Percentiles rank a stretch among this genome's conserved stretches.
phyloP scores from a whole-genome alignment of 2,113 vertebrate species.

The Eurypyga helias region DNA sequence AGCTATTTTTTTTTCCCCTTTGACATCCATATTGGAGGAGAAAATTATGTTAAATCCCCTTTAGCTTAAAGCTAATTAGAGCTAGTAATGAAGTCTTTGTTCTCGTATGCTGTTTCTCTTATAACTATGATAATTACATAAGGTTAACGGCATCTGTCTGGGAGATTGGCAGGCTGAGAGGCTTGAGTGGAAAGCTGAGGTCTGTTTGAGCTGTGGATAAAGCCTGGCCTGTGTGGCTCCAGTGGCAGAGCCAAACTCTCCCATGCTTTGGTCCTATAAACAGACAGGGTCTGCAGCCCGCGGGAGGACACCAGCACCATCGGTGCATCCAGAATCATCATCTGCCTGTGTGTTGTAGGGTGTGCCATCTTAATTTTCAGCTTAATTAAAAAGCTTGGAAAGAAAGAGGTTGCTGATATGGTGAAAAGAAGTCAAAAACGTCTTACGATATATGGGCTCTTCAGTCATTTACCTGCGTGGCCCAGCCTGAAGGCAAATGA shows the following conservation, averaged over 20 bases:
- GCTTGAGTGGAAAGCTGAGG: not conserved
- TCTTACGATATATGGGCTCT: not conserved
- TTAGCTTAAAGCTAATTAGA: conserved; percentile 35
- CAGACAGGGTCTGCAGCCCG: accelerated
- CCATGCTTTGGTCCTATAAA: not conserved
- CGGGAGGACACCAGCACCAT: accelerated
- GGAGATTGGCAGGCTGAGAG: not conserved
- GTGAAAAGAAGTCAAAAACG: not conserved
- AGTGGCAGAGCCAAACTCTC: not conserved
- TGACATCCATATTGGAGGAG: not conserved
- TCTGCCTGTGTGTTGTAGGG: not conserved
- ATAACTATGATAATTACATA: not conserved
- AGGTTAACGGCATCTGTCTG: not conserved
- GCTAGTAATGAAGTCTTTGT: conserved; percentile 31
- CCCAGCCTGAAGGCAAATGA: not conserved
- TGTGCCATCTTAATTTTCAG: not conserved
- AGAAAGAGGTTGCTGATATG: not conserved
- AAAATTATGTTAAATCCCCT: not conserved
- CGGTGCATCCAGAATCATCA: not conserved
- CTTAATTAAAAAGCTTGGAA: not conserved
- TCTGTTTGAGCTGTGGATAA: not conserved
- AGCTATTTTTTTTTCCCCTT: not conserved
- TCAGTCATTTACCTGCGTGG: not conserved
- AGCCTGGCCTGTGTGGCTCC: not conserved
- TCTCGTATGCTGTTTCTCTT: not conserved